Base-by-base conservation (phyloP, 2,113 vertebrate species). In the Crotalus tigris region DNA sequence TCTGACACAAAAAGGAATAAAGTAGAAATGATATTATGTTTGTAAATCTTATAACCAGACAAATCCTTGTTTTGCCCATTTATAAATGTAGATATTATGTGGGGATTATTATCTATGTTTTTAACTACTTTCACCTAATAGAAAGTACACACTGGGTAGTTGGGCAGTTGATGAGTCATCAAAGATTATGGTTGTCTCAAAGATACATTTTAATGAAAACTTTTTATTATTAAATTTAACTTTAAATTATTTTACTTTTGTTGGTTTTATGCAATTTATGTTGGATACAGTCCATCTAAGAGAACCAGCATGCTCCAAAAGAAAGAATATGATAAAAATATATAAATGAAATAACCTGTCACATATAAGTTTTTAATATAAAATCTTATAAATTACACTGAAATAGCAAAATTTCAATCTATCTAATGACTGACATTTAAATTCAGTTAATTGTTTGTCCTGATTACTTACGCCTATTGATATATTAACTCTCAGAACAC, bases 11-110 rank as follows among this genome's bases (percentile, higher is more conserved):
- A 86, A 44, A 75, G 46, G 44, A 90, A 58, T 61, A 86, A 85
- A 90, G 55, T 23, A 93, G 46, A 86, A 89, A 86, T 24, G 61
- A 51, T 59, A 61, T 54, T 53, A 26, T n/a, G 49, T 69, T 90
- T 57, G 39, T 53, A 93, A 91, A 81, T 54, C 75, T 75, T 90
- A 33, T 87, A 91, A 94, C 91, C 33, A 55, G 85, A 90, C 44
- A 33, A 69, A 69, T 85, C 53, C 85, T 86, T 21, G 8, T 91
- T 94, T 91, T 88, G 94, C 91, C 87, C 29, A 49, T 88, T 75
- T 19, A 54, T 19, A 91, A 92, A 10, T 92, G 64, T 91, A 92
- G 61, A 55, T 93, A 94, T 90, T 64, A 85, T 61, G 92, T 46
- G 29, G 13, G 29, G 86, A 89, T 88, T 87, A 92, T 46, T 55